phyloP scores from a whole-genome alignment of 2,888 invertebrate species.

The Melinopterus prodromus region DNA sequence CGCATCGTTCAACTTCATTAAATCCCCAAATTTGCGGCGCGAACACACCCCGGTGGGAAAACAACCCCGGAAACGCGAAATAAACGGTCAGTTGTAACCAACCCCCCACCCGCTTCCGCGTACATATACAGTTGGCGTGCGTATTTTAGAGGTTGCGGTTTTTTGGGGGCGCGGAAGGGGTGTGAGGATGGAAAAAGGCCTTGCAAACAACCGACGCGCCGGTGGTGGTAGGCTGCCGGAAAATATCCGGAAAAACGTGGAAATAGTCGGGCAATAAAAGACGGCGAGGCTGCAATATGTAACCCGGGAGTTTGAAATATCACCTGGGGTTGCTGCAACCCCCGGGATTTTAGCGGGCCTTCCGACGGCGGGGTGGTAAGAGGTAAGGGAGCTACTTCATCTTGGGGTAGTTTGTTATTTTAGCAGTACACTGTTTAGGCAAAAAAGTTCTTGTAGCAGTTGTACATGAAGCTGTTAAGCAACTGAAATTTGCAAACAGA shows the following conservation, averaged over 20 bases:
- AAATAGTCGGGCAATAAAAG: slow-evolving; percentile 45
- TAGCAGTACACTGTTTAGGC: slow-evolving; percentile 20
- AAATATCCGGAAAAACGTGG: slow-evolving; percentile 39
- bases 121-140: neutral
- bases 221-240: slow-evolving; percentile 13
- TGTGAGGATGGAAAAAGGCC: neutral
- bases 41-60: neutral
- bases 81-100: neutral
- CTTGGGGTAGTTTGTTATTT: slow-evolving; percentile 18
- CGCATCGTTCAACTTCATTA: neutral
- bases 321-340: slow-evolving; percentile 33
- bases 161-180: neutral
- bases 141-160: neutral
- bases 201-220: neutral
- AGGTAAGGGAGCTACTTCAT: neutral
- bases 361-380: neutral
- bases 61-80: neutral
- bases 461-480: no score
- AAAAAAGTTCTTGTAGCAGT: neutral
- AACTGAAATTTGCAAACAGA: no score
- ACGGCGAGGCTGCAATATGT: slow-evolving; percentile 45
- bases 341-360: neutral
- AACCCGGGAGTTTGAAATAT: slow-evolving; percentile 46
- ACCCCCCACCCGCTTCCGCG: neutral
- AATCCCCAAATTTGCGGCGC: neutral